A percentile compares a stretch with the other conserved stretches of the same genome.
These are phyloP conservation scores for Megalonaias nervosa DNA, from an alignment of 1,140 invertebrate species.

Conservation along the genomic window DNA sequence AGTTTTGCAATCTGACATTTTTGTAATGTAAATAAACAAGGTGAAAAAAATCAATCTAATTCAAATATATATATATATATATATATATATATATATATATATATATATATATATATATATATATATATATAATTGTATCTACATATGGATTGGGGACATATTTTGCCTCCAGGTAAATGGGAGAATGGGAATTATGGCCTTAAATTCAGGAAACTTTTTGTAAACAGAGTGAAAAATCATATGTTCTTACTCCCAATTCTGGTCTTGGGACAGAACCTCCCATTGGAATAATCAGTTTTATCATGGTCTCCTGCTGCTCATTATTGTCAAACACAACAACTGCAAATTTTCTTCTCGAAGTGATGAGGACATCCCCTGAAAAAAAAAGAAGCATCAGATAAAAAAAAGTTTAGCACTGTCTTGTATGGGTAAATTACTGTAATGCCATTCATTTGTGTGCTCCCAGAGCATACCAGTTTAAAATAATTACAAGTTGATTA, in stretches of 20 bases:
- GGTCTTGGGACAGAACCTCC: constrained; percentile 57
- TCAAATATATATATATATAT: no score
- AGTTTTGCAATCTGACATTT: not conserved
- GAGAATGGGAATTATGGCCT: not conserved
- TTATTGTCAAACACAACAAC: constrained; percentile 41
- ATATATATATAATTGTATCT: no score
- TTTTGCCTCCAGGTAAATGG: not conserved
- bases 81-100: no score
- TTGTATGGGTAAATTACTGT: no score
- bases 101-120: no score
- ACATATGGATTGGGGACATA: no score
- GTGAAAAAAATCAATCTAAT: no score
- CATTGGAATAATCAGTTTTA: constrained; percentile 52
- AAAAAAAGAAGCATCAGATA: not conserved
- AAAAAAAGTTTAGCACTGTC: no score
- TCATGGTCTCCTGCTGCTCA: constrained; percentile 39
- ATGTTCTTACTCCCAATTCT: constrained; percentile 44
- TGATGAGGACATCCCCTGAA: constrained; percentile 44
- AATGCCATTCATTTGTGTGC: no score
- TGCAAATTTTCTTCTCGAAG: constrained; percentile 40
- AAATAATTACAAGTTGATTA: no score
- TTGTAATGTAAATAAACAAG: not conserved
- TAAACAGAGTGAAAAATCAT: not conserved
- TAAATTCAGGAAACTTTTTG: not conserved
- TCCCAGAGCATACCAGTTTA: no score